Evolutionary conservation across 1,140 invertebrate species (phyloP), one percentile per base, ranked within the genome.

Genomic region (Temnothorax curvispinosus): DNA sequence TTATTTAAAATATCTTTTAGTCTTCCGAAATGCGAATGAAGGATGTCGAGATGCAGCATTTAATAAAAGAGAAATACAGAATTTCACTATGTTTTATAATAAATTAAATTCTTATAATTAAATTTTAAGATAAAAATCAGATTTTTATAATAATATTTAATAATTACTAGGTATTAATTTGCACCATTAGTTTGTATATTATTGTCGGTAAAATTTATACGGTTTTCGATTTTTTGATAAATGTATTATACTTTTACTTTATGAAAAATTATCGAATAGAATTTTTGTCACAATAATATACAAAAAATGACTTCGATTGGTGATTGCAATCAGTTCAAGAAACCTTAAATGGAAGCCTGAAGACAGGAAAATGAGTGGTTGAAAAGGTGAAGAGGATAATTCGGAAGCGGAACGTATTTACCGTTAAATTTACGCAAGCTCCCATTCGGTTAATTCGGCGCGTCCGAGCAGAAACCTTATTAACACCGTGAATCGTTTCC

Each of bases 401-500:
- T 47, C 67, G 38, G 38, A 74, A 58, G 27, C 27, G 38, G 65
- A 71, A 69, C 35, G 77, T 21, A 69, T 82, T 82, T 74, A 52
- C 38, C 67, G 52, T 38, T 74, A 58, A 82, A 72, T 82, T 72
- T 82, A 47, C 52, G 35, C 50, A 82, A 60, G 50, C 67, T 9
- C 27, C 27, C 9, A 74, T 82, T 82, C 38, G 52, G 47, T n/a
- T 81, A 81, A 81, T 52, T 74, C 54, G 54, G 41, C 52, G 80
- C 52, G 38, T 56, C 41, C 65, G 52, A 81, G 38, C n/a, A 74
- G 80, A 58, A 74, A 82, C 27, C 69, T 74, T 82, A 74, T 82
- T 82, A 82, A 82, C 54, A 47, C 67, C 27, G 52, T 58, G 69
- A 82, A 82, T 82, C 52, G 54, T 82, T 82, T 60, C 27, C 80